Percentiles rank a stretch among this genome's conserved stretches.
These are phyloP conservation scores for Cheilosia vernalis DNA, from an alignment of 2,888 invertebrate genomes.

Conservation along the genomic window DNA sequence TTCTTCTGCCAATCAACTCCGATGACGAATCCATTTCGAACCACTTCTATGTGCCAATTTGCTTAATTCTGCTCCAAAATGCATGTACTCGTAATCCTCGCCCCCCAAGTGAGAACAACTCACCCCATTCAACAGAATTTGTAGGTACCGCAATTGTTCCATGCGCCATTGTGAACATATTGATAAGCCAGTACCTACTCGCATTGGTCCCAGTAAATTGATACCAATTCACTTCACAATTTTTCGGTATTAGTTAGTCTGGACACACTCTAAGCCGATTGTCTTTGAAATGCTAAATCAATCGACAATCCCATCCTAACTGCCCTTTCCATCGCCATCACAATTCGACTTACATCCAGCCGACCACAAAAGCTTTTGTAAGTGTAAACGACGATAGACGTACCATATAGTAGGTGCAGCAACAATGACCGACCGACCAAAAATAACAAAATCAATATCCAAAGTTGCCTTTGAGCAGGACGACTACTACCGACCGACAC, in stretches of 20 bases:
- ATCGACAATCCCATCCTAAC: conserved; percentile 1
- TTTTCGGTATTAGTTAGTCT: conserved; percentile 23
- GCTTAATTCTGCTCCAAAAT: no score
- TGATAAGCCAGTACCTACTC: background rate
- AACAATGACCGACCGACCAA: conserved; percentile 45
- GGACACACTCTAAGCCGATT: conserved; percentile 56
- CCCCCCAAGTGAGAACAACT: no score
- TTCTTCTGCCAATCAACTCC: no score
- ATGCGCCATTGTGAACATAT: no score
- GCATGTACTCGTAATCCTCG: no score
- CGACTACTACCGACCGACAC: conserved; percentile 23
- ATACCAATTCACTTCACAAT: conserved; percentile 5
- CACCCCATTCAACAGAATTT: no score
- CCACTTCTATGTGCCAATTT: no score
- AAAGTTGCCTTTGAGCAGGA: conserved; percentile 54
- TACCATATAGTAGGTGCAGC: background rate
- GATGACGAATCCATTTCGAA: no score
- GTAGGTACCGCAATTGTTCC: no score
- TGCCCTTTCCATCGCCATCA: background rate
- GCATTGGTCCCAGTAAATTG: conserved; percentile 1
- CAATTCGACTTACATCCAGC: conserved; percentile 46
- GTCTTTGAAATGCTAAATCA: conserved; percentile 53
- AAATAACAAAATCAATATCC: conserved; percentile 66
- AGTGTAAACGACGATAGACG: conserved; percentile 55
- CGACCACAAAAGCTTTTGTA: conserved; percentile 63